Evolutionary conservation across 2,797 vertebrate species (phyloP), one percentile per base, ranked within the genome.

Genomic region (Oryzias dopingdopingensis): DNA sequence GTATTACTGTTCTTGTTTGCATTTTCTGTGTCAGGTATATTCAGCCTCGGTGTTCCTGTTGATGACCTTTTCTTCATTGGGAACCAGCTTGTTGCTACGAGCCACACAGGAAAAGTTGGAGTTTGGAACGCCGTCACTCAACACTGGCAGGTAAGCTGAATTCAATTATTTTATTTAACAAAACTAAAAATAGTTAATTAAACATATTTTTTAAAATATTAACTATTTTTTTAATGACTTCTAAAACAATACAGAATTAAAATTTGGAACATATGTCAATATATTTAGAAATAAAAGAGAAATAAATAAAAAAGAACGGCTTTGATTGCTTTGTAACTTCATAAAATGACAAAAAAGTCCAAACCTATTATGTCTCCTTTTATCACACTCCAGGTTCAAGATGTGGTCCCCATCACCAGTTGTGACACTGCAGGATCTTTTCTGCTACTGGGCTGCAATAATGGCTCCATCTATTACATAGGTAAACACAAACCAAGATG

Each of bases 71-170:
- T 99, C 91, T 99, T 99, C 66, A 98, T 98, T n/a, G 97, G 97
- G 24, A 98, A 94, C 90, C 97, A 99, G 90, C 47, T 99, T 82
- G 96, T 99, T 49, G 97, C 96, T 69, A 99, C 97, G 0, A 99
- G 97, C 80, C 96, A 99, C 42, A 99, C 97, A 0, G 97, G 97
- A 67, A 99, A 99, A 70, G 97, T 99, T 5, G 97, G 97, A n/a
- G 96, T 99, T 59, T 99, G 97, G 97, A 99, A 99, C 0, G 97
- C 97, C 0, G 96, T 99, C 83, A 98, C 97, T 24, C 96, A 99
- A 76, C 96, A 99, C 72, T 98, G 96, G 97, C 97, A 99, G 94
- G 97, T 98, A 62, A 26, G 6, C 20, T 46, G 44, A n/a, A 12
- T 20, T 20, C 16, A 7, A 6, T 45, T 52, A 49, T 23, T 15